A percentile compares a stretch with the other conserved stretches of the same genome.
These are phyloP conservation scores for Anastrepha ludens DNA, from an alignment of 1,140 invertebrate genomes.

Conservation along the genomic window DNA sequence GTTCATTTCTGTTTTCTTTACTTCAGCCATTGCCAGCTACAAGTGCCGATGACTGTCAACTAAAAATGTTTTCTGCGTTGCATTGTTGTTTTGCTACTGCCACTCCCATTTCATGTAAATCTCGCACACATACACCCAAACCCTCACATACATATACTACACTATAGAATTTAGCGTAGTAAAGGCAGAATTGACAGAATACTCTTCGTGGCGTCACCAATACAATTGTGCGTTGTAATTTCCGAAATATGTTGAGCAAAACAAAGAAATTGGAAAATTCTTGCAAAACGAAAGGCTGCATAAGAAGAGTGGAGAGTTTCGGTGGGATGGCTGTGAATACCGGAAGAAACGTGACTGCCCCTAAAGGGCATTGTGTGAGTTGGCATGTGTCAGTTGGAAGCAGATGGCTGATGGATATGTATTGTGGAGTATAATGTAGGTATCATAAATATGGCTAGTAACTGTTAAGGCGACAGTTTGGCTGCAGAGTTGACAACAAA, in stretches of 20 bases:
- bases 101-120: neutral
- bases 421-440: neutral
- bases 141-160: neutral
- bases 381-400: conserved; percentile 17
- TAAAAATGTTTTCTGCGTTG: neutral
- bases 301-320: neutral
- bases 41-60: neutral
- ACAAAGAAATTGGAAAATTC: neutral
- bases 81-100: neutral
- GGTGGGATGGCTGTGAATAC: neutral
- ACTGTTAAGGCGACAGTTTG: conserved; percentile 2
- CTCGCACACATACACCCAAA: neutral
- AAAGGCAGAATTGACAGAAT: neutral
- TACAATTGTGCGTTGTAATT: neutral
- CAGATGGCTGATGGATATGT: neutral
- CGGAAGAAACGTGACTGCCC: neutral
- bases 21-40: neutral
- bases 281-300: too few relatives aligned
- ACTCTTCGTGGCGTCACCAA: neutral
- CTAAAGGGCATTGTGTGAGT: neutral
- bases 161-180: neutral
- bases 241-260: neutral
- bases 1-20: too few relatives aligned
- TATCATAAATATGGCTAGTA: too few relatives aligned
- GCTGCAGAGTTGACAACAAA: neutral